Evolutionary conservation across 2,888 invertebrate genomes (phyloP), one percentile per base, ranked within the genome.

Genomic region (Ctena decussata): DNA sequence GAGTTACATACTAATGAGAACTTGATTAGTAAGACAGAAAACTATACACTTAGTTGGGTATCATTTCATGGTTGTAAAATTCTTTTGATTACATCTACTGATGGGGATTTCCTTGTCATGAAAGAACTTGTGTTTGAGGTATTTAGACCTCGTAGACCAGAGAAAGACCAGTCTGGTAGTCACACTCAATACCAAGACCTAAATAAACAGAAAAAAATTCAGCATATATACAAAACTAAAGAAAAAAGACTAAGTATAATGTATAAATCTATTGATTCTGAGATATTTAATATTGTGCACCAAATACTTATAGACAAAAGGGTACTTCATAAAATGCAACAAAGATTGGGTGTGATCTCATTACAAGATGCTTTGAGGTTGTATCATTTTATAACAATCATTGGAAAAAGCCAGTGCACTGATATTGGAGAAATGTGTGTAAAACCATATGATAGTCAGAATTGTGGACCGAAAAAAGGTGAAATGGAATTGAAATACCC

Each of bases 221-320:
- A 60, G 30, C 60, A 60, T 60, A 60, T 60, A 24, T 60, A 60
- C 21, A 60, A 60, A 60, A 60, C 60, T 11, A 60, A 60, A 60
- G 60, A 60, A 18, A 60, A 60, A 30, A 60, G 30, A 18, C 60
- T 60, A 5, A 60, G 21, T 3, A 60, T 60, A 24, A 27, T 60
- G 60, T 60, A 60, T 18, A 60, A 60, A 60, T 2, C 3, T 30
- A 30, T 60, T 24, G 60, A 60, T 30, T 6, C 24, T 27, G 60
- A 60, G 27, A 18, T 60, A 6, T 30, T 60, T 60, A 30, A 60
- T 18, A 11, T 60, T 11, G 60, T 60, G 27, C 18, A 30, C 30
- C 27, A 24, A 6, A 60, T 60, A 27, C 30, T 60, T 30, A 6
- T 27, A 18, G 60, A 60, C 3, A 60, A 60, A 60, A 60, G 18